phyloP scores from a whole-genome alignment of 2,888 invertebrate species.

The Diplazon laetatorius region DNA sequence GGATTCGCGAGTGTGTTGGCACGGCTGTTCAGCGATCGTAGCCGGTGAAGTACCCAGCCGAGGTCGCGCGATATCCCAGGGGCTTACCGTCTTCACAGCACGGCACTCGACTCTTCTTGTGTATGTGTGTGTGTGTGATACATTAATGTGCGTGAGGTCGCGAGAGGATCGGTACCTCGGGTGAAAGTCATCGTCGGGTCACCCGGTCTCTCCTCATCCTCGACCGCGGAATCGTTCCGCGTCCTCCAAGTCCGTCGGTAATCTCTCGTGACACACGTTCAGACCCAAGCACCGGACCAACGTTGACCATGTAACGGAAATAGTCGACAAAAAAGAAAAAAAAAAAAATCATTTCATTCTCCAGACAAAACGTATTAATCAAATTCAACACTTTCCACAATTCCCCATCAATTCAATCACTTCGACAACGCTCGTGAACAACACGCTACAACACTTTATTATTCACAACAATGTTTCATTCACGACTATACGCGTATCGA shows the following conservation, averaged over 20 bases:
- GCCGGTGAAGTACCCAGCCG: constrained; percentile 39
- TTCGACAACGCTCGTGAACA: not conserved
- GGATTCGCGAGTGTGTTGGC: constrained; percentile 45
- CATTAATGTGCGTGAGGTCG: constrained; percentile 73
- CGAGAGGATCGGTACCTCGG: constrained; percentile 71
- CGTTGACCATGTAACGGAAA: constrained; percentile 1
- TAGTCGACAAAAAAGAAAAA: too few species aligned
- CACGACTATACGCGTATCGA: not conserved
- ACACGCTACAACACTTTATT: constrained; percentile 1
- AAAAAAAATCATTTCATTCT: not conserved
- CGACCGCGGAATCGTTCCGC: constrained; percentile 52
- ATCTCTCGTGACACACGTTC: constrained; percentile 66
- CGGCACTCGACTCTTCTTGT: too few species aligned
- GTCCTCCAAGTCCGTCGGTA: constrained; percentile 10
- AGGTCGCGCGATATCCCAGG: constrained; percentile 44
- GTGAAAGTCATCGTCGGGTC: constrained; percentile 77
- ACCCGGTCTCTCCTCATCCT: constrained; percentile 68
- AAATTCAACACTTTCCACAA: not conserved
- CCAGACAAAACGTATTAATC: constrained; percentile 13
- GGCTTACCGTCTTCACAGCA: constrained; percentile 47
- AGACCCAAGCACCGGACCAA: constrained; percentile 53
- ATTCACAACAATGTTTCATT: constrained; percentile 13
- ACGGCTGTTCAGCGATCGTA: constrained; percentile 57
- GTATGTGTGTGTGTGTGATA: constrained; percentile 22
- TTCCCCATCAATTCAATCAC: constrained; percentile 9